Base-by-base conservation (phyloP, 1,140 invertebrate species). In the Drosophila cardini region DNA sequence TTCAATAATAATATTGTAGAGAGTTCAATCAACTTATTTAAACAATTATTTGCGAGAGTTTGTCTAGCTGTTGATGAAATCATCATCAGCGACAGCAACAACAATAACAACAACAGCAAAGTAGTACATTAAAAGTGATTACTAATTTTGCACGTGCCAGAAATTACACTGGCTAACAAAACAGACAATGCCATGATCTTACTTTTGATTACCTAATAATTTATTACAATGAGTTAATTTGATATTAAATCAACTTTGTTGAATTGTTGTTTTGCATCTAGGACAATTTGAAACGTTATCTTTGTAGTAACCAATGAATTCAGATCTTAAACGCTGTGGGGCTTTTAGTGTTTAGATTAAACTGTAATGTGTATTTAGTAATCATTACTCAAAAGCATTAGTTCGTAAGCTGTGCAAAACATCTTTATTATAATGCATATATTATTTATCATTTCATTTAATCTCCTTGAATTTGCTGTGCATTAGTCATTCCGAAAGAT, bases 11-110 rank as follows among this genome's bases (percentile, higher is more conserved):
- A 57, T 64, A 57, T 50, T 48, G 69, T 36, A 62, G 64, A 34
- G 53, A 74, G 81, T 84, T 85, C 81, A 73, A 68, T 86, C 57
- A 86, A 86, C 82, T 75, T 56, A 60, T 67, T 58, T 50, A n/a
- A 65, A 52, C 46, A 67, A 65, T 57, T 50, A 48, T 64, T 62
- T 62, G 9, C 36, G 45, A 40, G 21, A 60, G 7, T 15, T 21
- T 34, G 32, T 15, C 30, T 55, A 26, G 34, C 2, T 30, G 30
- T 11, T 26, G 40, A 40, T 48, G 56, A 40, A 48, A 48, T 53
- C 46, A 63, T 50, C 36, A 32, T n/a, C n/a, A 40, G 16, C 21
- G 5, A 5, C 21, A 26, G 21, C 2, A 26, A 5, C 13, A 58
- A 13, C 42, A 10, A 5, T 5, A 26, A 4, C 2, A 26, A 5